Evolutionary conservation across 2,113 vertebrate species (phyloP).

Genomic region (Psittacus erithacus): DNA sequence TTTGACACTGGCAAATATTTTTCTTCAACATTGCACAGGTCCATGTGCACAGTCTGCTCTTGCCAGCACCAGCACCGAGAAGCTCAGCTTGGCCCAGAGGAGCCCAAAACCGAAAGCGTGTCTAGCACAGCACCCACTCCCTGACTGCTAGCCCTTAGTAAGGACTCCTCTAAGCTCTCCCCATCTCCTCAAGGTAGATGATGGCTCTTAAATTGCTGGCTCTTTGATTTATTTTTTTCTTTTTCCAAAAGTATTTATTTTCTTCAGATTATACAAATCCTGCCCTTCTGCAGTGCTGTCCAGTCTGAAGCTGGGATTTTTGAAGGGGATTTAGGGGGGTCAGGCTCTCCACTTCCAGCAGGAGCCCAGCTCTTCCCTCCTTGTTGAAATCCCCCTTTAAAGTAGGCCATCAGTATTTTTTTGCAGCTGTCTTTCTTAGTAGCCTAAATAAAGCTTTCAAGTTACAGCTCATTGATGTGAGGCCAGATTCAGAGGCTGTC

Average conservation of each 20-base stretch:
- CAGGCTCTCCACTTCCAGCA: neutral
- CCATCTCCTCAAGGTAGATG: neutral
- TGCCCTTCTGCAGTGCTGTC: neutral
- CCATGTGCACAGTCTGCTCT: neutral
- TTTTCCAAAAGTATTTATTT: neutral
- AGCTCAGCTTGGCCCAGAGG: neutral
- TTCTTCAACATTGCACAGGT: neutral
- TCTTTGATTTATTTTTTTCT: neutral
- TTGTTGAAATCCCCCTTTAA: neutral
- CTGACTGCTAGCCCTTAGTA: neutral
- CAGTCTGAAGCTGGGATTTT: neutral
- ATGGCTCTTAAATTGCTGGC: neutral
- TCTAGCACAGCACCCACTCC: neutral
- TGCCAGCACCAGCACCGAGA: fast-evolving
- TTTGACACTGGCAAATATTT: neutral
- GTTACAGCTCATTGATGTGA: neutral
- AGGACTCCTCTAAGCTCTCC: neutral
- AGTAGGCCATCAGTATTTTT: neutral
- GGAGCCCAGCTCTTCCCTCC: neutral
- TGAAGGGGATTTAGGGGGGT: neutral
- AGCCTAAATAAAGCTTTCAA: conserved; percentile 48
- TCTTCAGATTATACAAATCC: neutral
- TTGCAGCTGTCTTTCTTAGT: conserved; percentile 30
- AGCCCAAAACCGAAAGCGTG: neutral
- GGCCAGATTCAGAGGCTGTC: conserved; percentile 38